Conservation (phyloP, 2,113 vertebrate genomes). For the Sialia sialis region DNA sequence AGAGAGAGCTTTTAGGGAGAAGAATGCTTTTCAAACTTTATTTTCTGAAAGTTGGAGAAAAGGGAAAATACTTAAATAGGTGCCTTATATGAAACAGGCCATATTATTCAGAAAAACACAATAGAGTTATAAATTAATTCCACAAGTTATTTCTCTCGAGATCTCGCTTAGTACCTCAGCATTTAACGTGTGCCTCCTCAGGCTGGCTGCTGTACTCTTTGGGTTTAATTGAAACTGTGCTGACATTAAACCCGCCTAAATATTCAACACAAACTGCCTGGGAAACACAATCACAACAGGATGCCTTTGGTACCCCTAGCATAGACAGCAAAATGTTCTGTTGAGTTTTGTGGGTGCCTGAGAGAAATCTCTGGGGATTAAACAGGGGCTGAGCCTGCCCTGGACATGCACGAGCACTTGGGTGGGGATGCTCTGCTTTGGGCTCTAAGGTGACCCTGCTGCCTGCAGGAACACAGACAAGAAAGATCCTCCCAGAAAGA, state of each 20-base stretch:
- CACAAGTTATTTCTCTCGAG: background rate
- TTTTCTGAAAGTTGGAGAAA: conserved; percentile 9
- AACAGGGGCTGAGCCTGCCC: background rate
- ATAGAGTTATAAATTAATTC: conserved; percentile 13
- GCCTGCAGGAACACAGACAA: background rate
- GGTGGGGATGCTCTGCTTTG: background rate
- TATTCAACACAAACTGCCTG: background rate
- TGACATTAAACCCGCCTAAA: background rate
- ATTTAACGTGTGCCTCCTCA: background rate
- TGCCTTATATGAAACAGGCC: background rate
- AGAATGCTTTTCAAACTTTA: conserved; percentile 46
- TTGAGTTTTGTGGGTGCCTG: background rate
- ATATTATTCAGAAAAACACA: background rate
- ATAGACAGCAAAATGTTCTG: background rate
- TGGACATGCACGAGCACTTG: accelerated
- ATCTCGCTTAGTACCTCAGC: background rate
- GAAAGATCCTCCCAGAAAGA: background rate
- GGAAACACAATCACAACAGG: background rate
- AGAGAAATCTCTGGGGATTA: background rate
- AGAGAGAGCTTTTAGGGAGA: background rate
- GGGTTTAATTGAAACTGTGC: background rate
- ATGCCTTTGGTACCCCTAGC: background rate
- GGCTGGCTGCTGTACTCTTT: background rate
- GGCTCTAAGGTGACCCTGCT: background rate
- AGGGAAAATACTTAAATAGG: background rate